Evolutionary conservation across 2,113 vertebrate genomes (phyloP).

Genomic region (Trogon melanurus): DNA sequence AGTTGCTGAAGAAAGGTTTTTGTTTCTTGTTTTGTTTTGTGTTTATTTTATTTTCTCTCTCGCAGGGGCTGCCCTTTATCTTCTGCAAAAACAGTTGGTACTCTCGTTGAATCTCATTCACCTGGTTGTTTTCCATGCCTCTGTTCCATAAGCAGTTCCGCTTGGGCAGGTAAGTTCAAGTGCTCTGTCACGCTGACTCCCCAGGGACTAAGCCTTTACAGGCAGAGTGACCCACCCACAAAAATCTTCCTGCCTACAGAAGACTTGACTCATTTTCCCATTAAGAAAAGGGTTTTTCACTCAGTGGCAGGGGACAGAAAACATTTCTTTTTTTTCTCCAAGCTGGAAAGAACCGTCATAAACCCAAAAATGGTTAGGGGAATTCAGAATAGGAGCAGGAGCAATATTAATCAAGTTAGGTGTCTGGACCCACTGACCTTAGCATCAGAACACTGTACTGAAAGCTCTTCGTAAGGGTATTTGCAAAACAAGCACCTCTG

Average conservation of each 20-base stretch:
- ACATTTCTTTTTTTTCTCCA: neutral
- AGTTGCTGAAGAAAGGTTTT: neutral
- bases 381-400: neutral
- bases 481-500: neutral
- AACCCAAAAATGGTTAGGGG: neutral
- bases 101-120: neutral
- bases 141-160: neutral
- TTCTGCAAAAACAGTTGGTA: neutral
- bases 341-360: neutral
- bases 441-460: neutral
- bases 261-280: neutral
- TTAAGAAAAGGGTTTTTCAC: neutral
- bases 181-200: neutral
- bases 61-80: neutral
- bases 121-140: constrained; percentile 4
- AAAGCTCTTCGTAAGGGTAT: neutral
- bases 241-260: neutral
- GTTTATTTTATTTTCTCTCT: neutral
- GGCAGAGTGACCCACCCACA: neutral
- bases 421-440: neutral
- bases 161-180: neutral
- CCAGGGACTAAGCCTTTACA: neutral
- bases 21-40: neutral
- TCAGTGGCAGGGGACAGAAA: neutral
- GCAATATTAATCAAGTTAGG: accelerated